phyloP scores from a whole-genome alignment of 2,113 vertebrate genomes.

The Festucalex cinctus region DNA sequence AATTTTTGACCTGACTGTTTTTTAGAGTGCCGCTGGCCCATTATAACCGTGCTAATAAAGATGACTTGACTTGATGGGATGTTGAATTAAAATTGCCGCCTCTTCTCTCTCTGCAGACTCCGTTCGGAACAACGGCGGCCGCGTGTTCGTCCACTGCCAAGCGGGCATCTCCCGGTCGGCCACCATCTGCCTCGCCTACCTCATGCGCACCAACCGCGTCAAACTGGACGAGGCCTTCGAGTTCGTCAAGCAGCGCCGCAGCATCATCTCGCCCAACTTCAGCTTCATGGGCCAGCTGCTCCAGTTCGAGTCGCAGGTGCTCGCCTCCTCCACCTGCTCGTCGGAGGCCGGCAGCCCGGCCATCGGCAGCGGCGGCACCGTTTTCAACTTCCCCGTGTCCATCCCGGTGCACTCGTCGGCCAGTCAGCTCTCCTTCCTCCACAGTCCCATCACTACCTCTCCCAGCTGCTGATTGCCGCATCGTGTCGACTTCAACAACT shows the following conservation, averaged over 20 bases:
- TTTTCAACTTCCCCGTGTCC: conserved; percentile 95
- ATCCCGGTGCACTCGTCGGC: conserved; percentile 84
- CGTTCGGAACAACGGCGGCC: conserved; percentile 86
- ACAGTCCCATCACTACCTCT: conserved; percentile 96
- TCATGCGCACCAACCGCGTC: conserved; percentile 97
- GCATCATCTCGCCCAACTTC: conserved; percentile 98
- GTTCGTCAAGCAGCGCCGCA: conserved; percentile 96
- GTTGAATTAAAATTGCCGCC: conserved; percentile 44
- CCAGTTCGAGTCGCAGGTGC: conserved; percentile 95
- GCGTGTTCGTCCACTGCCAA: conserved; percentile 97
- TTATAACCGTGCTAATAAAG: conserved; percentile 66
- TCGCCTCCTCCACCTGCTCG: conserved; percentile 88
- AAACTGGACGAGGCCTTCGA: conserved; percentile 97
- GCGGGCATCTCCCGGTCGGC: conserved; percentile 96
- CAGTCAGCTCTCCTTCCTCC: conserved; percentile 85
- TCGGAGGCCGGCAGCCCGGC: conserved; percentile 89
- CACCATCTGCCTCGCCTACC: conserved; percentile 97
- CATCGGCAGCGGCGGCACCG: conserved; percentile 79
- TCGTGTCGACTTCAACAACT: conserved; percentile 16
- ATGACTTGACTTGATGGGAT: conserved; percentile 60
- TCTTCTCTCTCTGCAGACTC: conserved; percentile 78
- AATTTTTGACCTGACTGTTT: too few relatives aligned
- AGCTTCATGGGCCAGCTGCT: conserved; percentile 99
- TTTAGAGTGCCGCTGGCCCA: conserved; percentile 23
- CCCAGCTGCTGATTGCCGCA: conserved; percentile 90